Evolutionary conservation across 1,140 invertebrate genomes (phyloP).

Genomic region (Ephestia elutella): DNA sequence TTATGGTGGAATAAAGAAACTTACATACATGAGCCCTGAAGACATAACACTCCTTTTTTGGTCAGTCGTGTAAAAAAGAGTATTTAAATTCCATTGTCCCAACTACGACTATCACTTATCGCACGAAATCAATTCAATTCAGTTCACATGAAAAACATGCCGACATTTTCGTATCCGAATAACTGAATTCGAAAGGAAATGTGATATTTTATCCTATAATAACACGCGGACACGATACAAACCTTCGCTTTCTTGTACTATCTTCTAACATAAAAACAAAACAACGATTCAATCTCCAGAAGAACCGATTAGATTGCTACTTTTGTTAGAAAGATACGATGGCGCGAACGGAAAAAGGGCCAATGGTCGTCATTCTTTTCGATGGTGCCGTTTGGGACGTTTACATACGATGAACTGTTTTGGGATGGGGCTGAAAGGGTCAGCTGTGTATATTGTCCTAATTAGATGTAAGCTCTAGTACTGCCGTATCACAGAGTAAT

Average conservation of each 20-base stretch:
- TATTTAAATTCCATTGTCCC: not conserved
- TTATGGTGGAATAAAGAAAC: too few relatives aligned
- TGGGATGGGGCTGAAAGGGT: not conserved
- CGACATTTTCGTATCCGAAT: conserved; percentile 1
- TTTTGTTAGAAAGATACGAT: conserved; percentile 11
- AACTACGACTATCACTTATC: not conserved
- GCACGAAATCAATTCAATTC: conserved; percentile 2
- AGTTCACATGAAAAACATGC: conserved; percentile 4
- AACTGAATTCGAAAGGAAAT: conserved; percentile 9
- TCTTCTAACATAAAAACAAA: conserved; percentile 7
- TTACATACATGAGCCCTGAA: too few relatives aligned
- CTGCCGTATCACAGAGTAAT: not conserved
- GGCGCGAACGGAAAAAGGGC: conserved; percentile 11
- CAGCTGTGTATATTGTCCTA: not conserved
- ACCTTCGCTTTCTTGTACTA: not conserved
- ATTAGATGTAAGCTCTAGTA: not conserved
- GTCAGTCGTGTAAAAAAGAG: not conserved
- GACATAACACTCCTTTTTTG: not conserved
- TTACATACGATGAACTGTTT: conserved; percentile 5
- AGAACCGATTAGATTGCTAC: conserved; percentile 11
- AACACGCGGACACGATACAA: conserved; percentile 13
- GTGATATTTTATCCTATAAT: conserved; percentile 11
- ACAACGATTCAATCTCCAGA: conserved; percentile 10
- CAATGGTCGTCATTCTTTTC: conserved; percentile 12
- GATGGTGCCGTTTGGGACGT: conserved; percentile 1